Evolutionary conservation across 2,797 vertebrate genomes (phyloP).

Genomic region (Rhincodon typus): DNA sequence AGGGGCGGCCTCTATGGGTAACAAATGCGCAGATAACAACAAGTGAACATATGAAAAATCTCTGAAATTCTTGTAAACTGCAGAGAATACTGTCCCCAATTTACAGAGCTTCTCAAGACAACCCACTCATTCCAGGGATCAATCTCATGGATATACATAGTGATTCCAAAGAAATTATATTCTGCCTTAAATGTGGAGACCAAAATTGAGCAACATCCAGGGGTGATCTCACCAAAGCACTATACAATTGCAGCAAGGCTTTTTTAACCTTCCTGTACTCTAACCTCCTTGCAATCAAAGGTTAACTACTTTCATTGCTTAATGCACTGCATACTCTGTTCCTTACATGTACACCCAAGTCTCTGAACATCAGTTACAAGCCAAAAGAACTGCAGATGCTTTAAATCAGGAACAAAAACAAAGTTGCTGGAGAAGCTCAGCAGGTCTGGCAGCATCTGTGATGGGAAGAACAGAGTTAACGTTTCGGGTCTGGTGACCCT

Average conservation of each 20-base stretch:
- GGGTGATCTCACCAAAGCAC: too few relatives aligned
- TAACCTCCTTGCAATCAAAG: not conserved
- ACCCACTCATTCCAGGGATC: not conserved
- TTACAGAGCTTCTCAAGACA: not conserved
- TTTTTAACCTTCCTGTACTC: not conserved
- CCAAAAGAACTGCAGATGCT: too few relatives aligned
- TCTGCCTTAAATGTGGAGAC: not conserved
- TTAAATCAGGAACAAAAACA: too few relatives aligned
- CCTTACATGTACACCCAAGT: not conserved
- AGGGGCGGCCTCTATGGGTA: too few relatives aligned
- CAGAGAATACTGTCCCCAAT: not conserved
- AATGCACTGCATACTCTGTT: too few relatives aligned
- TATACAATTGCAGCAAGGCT: not conserved
- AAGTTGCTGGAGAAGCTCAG: too few relatives aligned
- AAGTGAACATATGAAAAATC: not conserved
- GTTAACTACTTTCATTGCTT: too few relatives aligned
- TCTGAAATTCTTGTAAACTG: not conserved
- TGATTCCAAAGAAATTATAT: not conserved
- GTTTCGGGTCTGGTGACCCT: too few relatives aligned
- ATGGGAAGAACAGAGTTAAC: too few relatives aligned
- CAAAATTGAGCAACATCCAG: too few relatives aligned
- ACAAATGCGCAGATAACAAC: too few relatives aligned
- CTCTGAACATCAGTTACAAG: not conserved
- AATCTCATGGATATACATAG: not conserved
- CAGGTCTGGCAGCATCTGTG: too few relatives aligned